Percentiles rank a stretch among this genome's conserved stretches.
Conservation (phyloP, 2,888 invertebrate species). For the Thyatira batis region DNA sequence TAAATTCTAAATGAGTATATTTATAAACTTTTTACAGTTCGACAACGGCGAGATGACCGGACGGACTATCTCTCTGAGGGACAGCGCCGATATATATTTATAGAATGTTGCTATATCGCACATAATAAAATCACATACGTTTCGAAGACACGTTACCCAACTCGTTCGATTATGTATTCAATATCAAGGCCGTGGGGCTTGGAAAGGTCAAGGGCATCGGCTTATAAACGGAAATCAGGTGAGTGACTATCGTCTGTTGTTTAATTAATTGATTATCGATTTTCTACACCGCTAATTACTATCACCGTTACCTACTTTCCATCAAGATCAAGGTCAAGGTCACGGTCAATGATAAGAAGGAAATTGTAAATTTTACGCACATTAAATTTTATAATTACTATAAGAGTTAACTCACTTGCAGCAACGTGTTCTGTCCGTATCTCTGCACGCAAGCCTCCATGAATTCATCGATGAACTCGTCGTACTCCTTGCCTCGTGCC, state of each 20-base stretch:
- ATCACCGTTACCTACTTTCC: not conserved
- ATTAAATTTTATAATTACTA: too few species aligned
- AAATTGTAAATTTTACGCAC: too few species aligned
- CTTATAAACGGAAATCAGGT: not conserved
- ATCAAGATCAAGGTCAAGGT: not conserved
- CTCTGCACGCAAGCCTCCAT: constrained; percentile 95
- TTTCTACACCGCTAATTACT: not conserved
- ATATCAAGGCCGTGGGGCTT: not conserved
- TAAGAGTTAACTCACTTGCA: constrained; percentile 77
- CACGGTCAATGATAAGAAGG: not conserved
- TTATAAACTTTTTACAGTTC: too few species aligned
- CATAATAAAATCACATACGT: too few species aligned
- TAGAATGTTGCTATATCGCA: too few species aligned
- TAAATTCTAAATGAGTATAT: too few species aligned
- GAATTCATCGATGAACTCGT: constrained; percentile 97
- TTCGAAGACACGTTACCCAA: too few species aligned
- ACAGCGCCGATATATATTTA: too few species aligned
- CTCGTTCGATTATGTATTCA: too few species aligned
- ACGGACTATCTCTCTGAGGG: too few species aligned
- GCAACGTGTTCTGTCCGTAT: constrained; percentile 92
- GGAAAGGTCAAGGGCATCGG: not conserved
- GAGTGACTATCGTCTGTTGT: not conserved
- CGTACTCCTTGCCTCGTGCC: constrained; percentile 92
- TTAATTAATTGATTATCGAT: not conserved
- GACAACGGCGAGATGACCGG: too few species aligned